Base-by-base conservation (phyloP, 92 coral and sea anemone genomes). In the Zoanthus solanderi region DNA sequence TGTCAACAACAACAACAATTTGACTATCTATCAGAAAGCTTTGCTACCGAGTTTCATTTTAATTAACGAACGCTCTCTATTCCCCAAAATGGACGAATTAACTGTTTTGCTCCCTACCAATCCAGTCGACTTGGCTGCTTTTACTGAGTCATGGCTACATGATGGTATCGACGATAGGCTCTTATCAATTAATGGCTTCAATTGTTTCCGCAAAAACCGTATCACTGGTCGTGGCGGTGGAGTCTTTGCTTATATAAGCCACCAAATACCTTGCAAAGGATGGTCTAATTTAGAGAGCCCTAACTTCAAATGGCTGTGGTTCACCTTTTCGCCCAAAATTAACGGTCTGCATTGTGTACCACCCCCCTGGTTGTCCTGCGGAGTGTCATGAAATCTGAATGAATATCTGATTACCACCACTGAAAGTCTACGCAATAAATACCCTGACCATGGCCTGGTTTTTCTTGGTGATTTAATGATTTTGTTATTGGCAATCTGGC, bases 101-200 rank as follows among this genome's bases (percentile, higher is more conserved):
- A 46, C 89, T 23, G 90, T 83, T 7, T 32, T 67, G 29, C 75
- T 90, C 9, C 7, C 56, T 52, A 44, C 31, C 14, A 88, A 71
- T 34, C 37, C 84, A 18, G 78, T 82, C 0, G 84, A 88, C 17
- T 9, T 91, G 48, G 90, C 78, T 31, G 92, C 94, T 47, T 56
- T 89, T 5, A 89, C 92, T 17, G 92, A 92, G 72, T 15, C 92
- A 30, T 81, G 94, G 94, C 57, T 89, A 46, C 73, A 85, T 34
- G 78, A 89, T 45, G 90, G 79, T 32, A 88, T 89, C n/a, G 84
- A 71, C 45, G 89, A 91, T 61, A 60, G 72, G 44, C 85, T 76
- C 7, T 76, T 92, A 31, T 84, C 88, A 47, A 89, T 83, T 52
- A 57, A 72, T 46, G 89, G 89, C 47, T 92, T 46, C 66, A 92